A percentile compares a stretch with the other conserved stretches of the same genome.
phyloP scores from a whole-genome alignment of 2,113 vertebrate genomes.

The Stigmatopora nigra region DNA sequence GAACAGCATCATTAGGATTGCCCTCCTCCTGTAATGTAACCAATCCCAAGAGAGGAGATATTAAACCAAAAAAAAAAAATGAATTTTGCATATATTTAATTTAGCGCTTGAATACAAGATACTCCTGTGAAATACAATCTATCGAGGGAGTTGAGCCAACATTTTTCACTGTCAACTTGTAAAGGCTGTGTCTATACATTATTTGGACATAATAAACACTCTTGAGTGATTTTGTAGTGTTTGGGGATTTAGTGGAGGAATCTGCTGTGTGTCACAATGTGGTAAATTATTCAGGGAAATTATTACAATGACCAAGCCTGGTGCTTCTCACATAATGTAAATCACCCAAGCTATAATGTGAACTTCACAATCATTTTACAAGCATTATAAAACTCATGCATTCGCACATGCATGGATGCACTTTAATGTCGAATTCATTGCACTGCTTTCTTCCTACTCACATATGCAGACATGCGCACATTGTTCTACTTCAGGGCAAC shows the following conservation, averaged over 20 bases:
- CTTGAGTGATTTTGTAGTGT: constrained; percentile 57
- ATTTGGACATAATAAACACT: constrained; percentile 66
- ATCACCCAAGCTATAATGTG: constrained; percentile 39
- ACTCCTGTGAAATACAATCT: constrained; percentile 49
- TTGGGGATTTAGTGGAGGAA: constrained; percentile 47
- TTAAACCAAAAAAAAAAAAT: constrained; percentile 43
- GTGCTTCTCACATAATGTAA: constrained; percentile 48
- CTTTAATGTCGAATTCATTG: constrained; percentile 29
- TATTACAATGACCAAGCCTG: constrained; percentile 47
- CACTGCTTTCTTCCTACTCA: constrained; percentile 23
- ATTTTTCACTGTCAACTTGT: constrained; percentile 62
- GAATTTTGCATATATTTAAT: constrained; percentile 43
- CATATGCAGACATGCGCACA: constrained; percentile 34
- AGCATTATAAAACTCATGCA: constrained; percentile 37
- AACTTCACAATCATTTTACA: constrained; percentile 39
- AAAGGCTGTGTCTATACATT: constrained; percentile 60
- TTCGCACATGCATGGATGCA: constrained; percentile 23
- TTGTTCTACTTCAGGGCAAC: constrained; percentile 14
- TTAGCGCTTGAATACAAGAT: constrained; percentile 45
- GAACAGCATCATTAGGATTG: constrained; percentile 44
- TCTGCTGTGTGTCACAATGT: constrained; percentile 28
- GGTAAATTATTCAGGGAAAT: constrained; percentile 50
- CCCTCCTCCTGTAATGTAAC: constrained; percentile 36
- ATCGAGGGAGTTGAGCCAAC: constrained; percentile 47
- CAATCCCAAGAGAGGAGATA: constrained; percentile 40